A percentile compares a stretch with the other conserved stretches of the same genome.
phyloP scores from a whole-genome alignment of 2,113 vertebrate genomes.

The Uria lomvia region DNA sequence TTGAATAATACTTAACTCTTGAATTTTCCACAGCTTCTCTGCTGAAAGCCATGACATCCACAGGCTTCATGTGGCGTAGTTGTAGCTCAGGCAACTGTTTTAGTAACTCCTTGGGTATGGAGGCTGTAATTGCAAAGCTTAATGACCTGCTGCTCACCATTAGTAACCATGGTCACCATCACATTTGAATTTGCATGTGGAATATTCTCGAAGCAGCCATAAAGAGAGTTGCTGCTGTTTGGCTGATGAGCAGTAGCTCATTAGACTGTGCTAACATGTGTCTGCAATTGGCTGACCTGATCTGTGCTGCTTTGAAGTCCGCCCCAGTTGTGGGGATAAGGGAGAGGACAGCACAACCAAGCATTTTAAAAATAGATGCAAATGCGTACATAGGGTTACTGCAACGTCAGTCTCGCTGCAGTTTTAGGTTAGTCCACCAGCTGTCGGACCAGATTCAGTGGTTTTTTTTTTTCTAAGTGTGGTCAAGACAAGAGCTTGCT shows the following conservation, averaged over 20 bases:
- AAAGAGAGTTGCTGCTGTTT: background rate
- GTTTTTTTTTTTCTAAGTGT: background rate
- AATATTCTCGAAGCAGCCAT: background rate
- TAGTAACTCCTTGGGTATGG: background rate
- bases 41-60: background rate
- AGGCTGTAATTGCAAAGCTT: background rate
- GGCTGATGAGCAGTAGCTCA: background rate
- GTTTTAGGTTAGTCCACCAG: background rate
- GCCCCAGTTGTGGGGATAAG: background rate
- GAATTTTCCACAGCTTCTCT: background rate
- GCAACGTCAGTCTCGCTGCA: background rate
- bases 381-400: fast-evolving
- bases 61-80: background rate
- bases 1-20: background rate
- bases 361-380: background rate
- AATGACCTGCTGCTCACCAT: background rate
- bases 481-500: background rate
- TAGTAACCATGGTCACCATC: background rate
- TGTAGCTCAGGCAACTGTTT: background rate
- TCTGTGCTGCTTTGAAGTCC: background rate
- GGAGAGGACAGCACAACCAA: background rate
- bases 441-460: background rate
- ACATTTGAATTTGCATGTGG: background rate
- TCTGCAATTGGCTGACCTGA: background rate
- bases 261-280: background rate